These are phyloP conservation scores for Microctenopoma lineatum DNA, from an alignment of 2,797 vertebrate species.

Conservation along the genomic window DNA sequence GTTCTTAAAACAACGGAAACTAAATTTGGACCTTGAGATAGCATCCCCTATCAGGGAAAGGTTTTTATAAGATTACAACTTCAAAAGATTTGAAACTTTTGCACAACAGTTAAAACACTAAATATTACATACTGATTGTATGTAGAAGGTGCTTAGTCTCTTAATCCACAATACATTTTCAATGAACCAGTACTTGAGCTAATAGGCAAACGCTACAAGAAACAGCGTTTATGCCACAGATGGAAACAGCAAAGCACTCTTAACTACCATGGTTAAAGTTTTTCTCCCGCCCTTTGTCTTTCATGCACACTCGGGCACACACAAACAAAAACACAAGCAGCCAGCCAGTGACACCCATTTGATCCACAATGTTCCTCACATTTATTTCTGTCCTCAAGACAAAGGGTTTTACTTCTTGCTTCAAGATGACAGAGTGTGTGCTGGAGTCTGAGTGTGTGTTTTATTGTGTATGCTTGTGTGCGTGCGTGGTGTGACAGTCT, in stretches of 20 bases:
- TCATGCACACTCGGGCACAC: slow-evolving; percentile 34
- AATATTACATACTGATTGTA: background rate
- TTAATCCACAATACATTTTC: too few species aligned
- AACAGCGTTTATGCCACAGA: background rate
- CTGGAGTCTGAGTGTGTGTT: slow-evolving; percentile 21
- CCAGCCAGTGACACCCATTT: slow-evolving; percentile 42
- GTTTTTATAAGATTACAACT: too few species aligned
- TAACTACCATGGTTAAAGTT: slow-evolving; percentile 6
- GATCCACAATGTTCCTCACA: slow-evolving; percentile 52
- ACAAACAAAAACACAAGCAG: slow-evolving; percentile 50
- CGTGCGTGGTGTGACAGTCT: slow-evolving; percentile 48
- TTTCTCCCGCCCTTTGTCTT: slow-evolving; percentile 33
- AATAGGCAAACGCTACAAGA: background rate
- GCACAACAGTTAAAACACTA: background rate
- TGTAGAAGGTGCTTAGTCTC: background rate
- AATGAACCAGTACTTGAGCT: background rate
- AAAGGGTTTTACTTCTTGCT: slow-evolving; percentile 66
- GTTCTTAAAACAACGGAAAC: background rate
- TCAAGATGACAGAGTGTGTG: slow-evolving; percentile 59
- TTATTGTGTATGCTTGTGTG: slow-evolving; percentile 16
- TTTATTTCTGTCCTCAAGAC: slow-evolving; percentile 75
- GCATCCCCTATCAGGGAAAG: background rate
- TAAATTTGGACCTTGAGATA: background rate
- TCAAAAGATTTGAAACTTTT: too few species aligned
- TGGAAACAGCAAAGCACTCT: background rate